Evolutionary conservation across 2,797 vertebrate species (phyloP), one percentile per base, ranked within the genome.

Genomic region (Sarcoramphus papa): DNA sequence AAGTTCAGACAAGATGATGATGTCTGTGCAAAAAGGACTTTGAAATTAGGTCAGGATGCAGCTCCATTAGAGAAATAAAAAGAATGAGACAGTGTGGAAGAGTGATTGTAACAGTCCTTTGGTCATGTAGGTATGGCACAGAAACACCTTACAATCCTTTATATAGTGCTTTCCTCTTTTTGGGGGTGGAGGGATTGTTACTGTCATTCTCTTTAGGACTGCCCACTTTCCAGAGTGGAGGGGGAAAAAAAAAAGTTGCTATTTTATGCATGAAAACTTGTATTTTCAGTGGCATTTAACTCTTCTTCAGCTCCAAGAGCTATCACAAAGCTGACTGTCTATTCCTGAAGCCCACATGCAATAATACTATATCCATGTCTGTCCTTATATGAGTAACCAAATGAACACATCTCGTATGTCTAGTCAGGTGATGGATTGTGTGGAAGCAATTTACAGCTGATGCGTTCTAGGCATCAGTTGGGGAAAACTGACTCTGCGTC

Each of bases 301-400:
- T 57, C 9, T 35, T 82, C 18, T 30, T 70, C 51, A 64, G 23
- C n/a, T 91, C 11, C 40, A 70, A 4, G 7, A 48, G 14, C 63
- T 83, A 10, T 48, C 62, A 14, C 22, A 68, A 78, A 69, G 31
- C 41, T 86, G 48, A 22, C 20, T 62, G 13, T 20, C 50, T 64
- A 0, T 85, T 89, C 40, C 45, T 51, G 60, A 57, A 90, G n/a
- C 24, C 10, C 22, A 5, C 0, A 0, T 54, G 35, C 41, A 67
- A 0, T 31, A 25, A 12, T 18, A 7, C 6, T 24, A 43, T 69
- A 45, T 30, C 69, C 27, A 0, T 59, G 24, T n/a, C 21, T 80
- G 30, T 53, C 73, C 62, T 72, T 11, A 0, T 8, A 2, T 3
- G 6, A 90, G 64, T 72, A n/a, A 83, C 85, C 75, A 65, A 5